Conservation (phyloP, 2,888 invertebrate species). For the Lepidonotus clava region DNA sequence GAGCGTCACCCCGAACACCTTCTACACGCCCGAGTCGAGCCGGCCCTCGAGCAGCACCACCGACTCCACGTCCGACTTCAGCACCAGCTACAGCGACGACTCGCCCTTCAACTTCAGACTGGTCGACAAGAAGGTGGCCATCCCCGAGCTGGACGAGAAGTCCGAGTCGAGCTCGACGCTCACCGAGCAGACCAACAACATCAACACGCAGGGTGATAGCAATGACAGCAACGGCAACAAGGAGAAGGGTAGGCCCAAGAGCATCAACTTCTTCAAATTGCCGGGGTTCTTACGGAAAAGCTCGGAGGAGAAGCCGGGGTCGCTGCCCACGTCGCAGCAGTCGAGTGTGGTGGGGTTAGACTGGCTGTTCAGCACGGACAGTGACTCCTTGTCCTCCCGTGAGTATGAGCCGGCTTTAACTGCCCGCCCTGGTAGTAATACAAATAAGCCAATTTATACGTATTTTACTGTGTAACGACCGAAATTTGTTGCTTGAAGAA, state of each 20-base stretch:
- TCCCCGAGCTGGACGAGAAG: constrained; percentile 56
- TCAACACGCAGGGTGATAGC: constrained; percentile 60
- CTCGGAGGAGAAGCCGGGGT: constrained; percentile 29
- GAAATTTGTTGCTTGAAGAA: no score
- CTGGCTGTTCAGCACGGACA: constrained; percentile 84
- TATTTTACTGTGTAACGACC: no score
- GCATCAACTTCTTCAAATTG: constrained; percentile 49
- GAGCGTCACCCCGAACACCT: constrained; percentile 48
- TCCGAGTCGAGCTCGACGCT: constrained; percentile 64
- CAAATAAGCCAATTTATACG: no score
- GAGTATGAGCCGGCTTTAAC: no score
- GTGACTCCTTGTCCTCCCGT: constrained; percentile 71
- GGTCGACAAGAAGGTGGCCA: not conserved
- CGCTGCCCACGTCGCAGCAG: constrained; percentile 67
- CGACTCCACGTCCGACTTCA: constrained; percentile 43
- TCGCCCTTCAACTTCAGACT: not conserved
- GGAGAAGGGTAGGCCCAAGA: constrained; percentile 58
- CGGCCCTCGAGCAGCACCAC: constrained; percentile 53
- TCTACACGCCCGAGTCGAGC: constrained; percentile 56
- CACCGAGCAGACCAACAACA: constrained; percentile 59
- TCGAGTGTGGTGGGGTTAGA: constrained; percentile 84
- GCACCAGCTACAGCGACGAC: not conserved
- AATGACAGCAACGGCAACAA: constrained; percentile 65
- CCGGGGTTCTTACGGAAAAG: not conserved
- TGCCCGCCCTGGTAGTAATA: no score